Evolutionary conservation across 2,888 invertebrate genomes (phyloP).

Genomic region (Hyposoter didymator): DNA sequence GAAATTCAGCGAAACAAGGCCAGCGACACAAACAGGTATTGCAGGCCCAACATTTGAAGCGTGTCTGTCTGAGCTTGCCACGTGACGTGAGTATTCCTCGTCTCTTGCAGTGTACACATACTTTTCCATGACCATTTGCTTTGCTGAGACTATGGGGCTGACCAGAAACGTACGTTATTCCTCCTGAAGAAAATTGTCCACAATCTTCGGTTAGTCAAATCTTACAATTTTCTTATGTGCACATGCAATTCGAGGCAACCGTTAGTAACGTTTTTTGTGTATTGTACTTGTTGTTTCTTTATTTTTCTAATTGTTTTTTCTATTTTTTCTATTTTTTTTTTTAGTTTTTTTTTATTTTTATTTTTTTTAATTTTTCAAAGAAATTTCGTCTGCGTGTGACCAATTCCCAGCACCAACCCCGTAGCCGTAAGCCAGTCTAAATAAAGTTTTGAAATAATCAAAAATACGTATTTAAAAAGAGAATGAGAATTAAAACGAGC

Average conservation of each 20-base stretch:
- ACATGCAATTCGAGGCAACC: constrained; percentile 81
- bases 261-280: constrained; percentile 78
- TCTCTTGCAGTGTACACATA: constrained; percentile 84
- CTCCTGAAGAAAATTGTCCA: constrained; percentile 84
- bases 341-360: constrained; percentile 72
- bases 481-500: constrained; percentile 71
- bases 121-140: constrained; percentile 84
- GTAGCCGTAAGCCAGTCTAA: constrained; percentile 82
- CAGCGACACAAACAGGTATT: constrained; percentile 84
- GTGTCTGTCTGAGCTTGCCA: constrained; percentile 84
- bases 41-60: constrained; percentile 84
- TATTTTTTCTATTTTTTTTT: constrained; percentile 61
- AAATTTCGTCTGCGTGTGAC: constrained; percentile 72
- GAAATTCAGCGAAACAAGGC: constrained; percentile 84
- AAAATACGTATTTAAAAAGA: constrained; percentile 50
- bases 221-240: constrained; percentile 75
- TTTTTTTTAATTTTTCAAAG: constrained; percentile 60
- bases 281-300: constrained; percentile 59
- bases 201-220: constrained; percentile 81
- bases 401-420: constrained; percentile 83
- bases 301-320: constrained; percentile 67
- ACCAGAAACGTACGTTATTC: constrained; percentile 83
- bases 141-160: constrained; percentile 84
- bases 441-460: constrained; percentile 67
- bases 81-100: constrained; percentile 83